A percentile compares a stretch with the other conserved stretches of the same genome.
phyloP scores from a whole-genome alignment of 2,888 invertebrate species.

The Acrobasis suavella region DNA sequence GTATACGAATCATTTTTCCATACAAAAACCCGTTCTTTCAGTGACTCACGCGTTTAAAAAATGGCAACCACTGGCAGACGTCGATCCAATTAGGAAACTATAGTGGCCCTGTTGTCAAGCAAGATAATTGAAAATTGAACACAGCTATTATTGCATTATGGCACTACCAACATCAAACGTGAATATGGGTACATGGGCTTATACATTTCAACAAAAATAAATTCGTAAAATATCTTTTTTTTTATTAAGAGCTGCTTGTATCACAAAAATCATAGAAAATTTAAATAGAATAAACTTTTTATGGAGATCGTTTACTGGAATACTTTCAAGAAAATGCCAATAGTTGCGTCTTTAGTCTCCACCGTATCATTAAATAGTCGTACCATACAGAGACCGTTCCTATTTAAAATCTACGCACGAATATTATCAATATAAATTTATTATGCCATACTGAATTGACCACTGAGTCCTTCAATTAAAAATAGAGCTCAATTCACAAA shows the following conservation, averaged over 20 bases:
- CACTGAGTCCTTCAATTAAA: too few relatives aligned
- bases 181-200: neutral
- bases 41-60: too few relatives aligned
- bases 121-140: conserved; percentile 33
- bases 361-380: neutral
- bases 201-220: conserved; percentile 19
- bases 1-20: too few relatives aligned
- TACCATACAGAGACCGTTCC: neutral
- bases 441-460: too few relatives aligned
- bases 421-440: too few relatives aligned
- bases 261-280: conserved; percentile 17
- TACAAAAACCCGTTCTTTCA: too few relatives aligned
- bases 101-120: conserved; percentile 20
- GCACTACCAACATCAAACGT: conserved; percentile 33
- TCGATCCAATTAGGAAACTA: neutral
- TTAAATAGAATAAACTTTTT: conserved; percentile 4
- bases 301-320: conserved; percentile 6
- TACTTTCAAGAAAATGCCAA: neutral
- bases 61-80: too few relatives aligned
- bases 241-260: neutral
- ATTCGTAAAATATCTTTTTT: conserved; percentile 21
- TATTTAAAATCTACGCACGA: too few relatives aligned
- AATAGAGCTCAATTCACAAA: too few relatives aligned
- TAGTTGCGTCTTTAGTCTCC: neutral
- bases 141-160: conserved; percentile 36